phyloP scores from a whole-genome alignment of 2,797 vertebrate species.

The Microctenopoma steveboyesi region DNA sequence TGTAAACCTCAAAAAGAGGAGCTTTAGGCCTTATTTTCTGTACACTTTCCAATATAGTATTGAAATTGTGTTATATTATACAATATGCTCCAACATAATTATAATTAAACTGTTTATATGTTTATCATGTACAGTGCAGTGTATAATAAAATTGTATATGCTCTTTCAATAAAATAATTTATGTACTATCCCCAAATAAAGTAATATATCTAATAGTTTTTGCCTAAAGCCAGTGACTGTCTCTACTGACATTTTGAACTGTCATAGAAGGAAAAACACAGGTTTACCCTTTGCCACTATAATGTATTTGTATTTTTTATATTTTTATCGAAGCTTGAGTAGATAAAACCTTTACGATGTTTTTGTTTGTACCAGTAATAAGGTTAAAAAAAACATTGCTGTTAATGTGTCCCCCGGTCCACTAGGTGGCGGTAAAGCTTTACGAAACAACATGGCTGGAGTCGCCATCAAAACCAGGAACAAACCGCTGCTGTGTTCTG shows the following conservation, averaged over 20 bases:
- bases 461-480: conserved; percentile 35
- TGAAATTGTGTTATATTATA: background rate
- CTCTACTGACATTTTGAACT: background rate
- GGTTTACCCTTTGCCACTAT: background rate
- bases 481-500: background rate
- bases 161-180: conserved; percentile 18
- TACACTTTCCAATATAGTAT: background rate
- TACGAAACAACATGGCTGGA: conserved; percentile 15
- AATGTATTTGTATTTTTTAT: background rate
- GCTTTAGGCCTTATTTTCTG: conserved; percentile 11
- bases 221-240: background rate
- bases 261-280: background rate
- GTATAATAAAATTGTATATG: conserved; percentile 20
- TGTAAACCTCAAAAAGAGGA: conserved; percentile 5
- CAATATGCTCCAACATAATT: background rate
- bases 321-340: background rate
- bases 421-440: conserved; percentile 56
- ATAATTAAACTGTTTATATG: conserved; percentile 30
- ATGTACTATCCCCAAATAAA: conserved; percentile 46
- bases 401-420: conserved; percentile 41
- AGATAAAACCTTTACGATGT: too few relatives aligned
- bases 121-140: conserved; percentile 17
- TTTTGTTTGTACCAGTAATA: too few relatives aligned
- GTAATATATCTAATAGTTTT: conserved; percentile 35
- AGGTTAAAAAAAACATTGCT: too few relatives aligned